phyloP scores from a whole-genome alignment of 92 coral and sea anemone genomes.

The Virgularia gustaviana region DNA sequence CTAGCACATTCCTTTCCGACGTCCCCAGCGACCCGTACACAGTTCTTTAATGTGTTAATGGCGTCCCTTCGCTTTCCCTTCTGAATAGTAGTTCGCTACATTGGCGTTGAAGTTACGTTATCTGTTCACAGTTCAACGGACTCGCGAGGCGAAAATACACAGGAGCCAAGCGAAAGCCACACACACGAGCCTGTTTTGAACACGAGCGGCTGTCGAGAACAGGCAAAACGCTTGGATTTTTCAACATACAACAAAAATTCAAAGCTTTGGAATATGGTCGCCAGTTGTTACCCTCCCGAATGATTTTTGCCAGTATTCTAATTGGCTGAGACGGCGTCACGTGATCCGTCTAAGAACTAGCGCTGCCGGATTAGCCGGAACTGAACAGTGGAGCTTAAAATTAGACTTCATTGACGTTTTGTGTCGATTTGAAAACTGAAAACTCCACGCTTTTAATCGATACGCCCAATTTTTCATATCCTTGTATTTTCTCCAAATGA shows the following conservation, averaged over 20 bases:
- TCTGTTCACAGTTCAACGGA: conserved; percentile 16
- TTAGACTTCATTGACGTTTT: no score
- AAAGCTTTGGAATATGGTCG: conserved; percentile 32
- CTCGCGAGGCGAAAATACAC: neutral
- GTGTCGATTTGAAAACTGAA: no score
- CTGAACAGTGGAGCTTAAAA: no score
- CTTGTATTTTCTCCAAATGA: no score
- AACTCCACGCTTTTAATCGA: no score
- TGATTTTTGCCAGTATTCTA: conserved; percentile 8
- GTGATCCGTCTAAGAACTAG: conserved; percentile 26
- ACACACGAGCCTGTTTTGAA: neutral
- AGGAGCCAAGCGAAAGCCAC: neutral
- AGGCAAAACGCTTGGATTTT: conserved; percentile 24
- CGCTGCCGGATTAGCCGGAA: neutral
- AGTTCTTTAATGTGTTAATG: conserved; percentile 6
- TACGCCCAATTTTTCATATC: no score
- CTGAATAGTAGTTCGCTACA: conserved; percentile 26
- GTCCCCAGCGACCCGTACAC: neutral
- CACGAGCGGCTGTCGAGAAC: neutral
- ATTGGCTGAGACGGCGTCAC: conserved; percentile 32
- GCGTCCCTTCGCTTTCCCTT: conserved; percentile 15
- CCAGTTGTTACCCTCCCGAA: conserved; percentile 49
- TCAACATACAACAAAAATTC: conserved; percentile 35
- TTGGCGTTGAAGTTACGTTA: conserved; percentile 2
- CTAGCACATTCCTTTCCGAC: conserved; percentile 9